Conservation (phyloP, 2,113 vertebrate genomes). For the Etheostoma cragini region DNA sequence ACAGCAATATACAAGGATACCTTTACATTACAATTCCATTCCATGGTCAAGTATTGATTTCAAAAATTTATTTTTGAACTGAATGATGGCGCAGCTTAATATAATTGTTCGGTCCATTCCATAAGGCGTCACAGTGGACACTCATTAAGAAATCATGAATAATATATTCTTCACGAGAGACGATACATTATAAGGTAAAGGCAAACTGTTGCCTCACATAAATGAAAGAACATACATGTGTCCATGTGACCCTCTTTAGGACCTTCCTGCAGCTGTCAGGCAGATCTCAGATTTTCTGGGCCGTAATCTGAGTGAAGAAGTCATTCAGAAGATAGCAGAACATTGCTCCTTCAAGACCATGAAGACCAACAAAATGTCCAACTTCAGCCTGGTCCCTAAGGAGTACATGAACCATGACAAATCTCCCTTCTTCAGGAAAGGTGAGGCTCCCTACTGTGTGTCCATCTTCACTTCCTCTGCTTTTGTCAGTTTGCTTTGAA, state of each 20-base stretch:
- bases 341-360: conserved; percentile 82
- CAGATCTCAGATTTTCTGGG: conserved; percentile 81
- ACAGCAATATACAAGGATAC: too few species aligned
- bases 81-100: too few species aligned
- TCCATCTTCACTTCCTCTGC: not conserved
- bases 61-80: too few species aligned
- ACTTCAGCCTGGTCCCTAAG: conserved; percentile 73
- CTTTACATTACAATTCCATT: too few species aligned
- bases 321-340: conserved; percentile 73
- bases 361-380: conserved; percentile 85
- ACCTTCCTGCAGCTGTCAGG: conserved; percentile 72
- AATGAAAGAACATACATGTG: not conserved
- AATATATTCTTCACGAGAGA: not conserved
- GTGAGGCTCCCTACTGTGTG: conserved; percentile 41
- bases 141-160: not conserved
- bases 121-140: not conserved
- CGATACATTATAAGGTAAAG: not conserved
- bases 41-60: too few species aligned
- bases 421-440: conserved; percentile 83
- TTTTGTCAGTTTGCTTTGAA: not conserved
- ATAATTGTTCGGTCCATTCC: too few species aligned
- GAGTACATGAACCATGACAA: conserved; percentile 61
- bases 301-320: conserved; percentile 68
- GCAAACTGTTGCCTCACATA: not conserved
- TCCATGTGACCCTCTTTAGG: conserved; percentile 66